Evolutionary conservation across 1,140 invertebrate species (phyloP), one percentile per base, ranked within the genome.

Genomic region (Coelopa frigida): DNA sequence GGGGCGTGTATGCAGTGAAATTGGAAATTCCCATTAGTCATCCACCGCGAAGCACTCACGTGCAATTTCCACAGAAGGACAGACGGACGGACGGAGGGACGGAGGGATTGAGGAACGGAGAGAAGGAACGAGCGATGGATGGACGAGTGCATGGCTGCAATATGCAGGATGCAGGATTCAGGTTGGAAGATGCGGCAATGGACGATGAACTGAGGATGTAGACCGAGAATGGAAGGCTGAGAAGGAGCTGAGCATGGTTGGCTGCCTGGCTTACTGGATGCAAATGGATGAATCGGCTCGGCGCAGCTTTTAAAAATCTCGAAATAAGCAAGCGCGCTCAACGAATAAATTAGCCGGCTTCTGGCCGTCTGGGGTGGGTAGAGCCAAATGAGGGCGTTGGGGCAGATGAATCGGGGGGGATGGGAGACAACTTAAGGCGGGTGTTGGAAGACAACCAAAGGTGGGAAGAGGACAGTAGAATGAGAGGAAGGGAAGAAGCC

Each of bases 391-490:
- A 14, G 31, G 10, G 10, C 17, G 31, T 17, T 14, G 5, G 17
- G 17, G n/a, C 20, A 35, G 17, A 20, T 35, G 33, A 35, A 35
- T 35, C 15, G 33, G 31, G 31, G 10, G 33, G 33, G 5, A 35
- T 14, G 33, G 33, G 2, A 18, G n/a, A 5, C 33, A 35, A 18
- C 20, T 33, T 10, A 18, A 20, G 33, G 20, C 20, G 15, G 20
- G 17, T 35, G 33, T 35, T 35, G 33, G 17, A 35, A 35, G 20
- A 35, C 12, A 20, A 15, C 33, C 22, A 39, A 39, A 40, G 33
- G 40, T n/a, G n/a, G n/a, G n/a, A n/a, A n/a, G n/a, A n/a, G n/a
- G n/a, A n/a, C n/a, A n/a, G n/a, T n/a, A n/a, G n/a, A n/a, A n/a
- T n/a, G n/a, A n/a, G n/a, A n/a, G n/a, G n/a, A n/a, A n/a, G n/a